Conservation (phyloP, 2,797 vertebrate species). For the Cheracebus regulus region DNA sequence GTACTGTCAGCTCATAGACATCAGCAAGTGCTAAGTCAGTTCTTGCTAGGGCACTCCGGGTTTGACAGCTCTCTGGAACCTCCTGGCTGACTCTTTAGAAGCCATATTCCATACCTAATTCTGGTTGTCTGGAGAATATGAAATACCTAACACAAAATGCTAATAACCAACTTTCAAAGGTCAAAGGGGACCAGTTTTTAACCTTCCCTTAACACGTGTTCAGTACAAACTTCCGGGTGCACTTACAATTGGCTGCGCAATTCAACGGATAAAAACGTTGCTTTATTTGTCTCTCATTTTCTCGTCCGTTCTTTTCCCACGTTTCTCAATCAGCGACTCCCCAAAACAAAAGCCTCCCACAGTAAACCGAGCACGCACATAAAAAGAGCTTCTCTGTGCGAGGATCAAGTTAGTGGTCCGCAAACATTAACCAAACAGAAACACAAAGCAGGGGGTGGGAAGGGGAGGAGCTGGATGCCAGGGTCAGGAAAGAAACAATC, state of each 20-base stretch:
- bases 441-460: slow-evolving; percentile 65
- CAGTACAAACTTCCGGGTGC: slow-evolving; percentile 90
- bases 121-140: neutral
- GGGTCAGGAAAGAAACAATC: slow-evolving; percentile 64
- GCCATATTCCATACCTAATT: neutral
- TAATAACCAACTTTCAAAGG: slow-evolving; percentile 62
- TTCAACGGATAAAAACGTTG: slow-evolving; percentile 74
- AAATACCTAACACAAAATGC: neutral
- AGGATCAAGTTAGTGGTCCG: slow-evolving; percentile 60
- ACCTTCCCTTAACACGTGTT: slow-evolving; percentile 91
- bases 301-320: slow-evolving; percentile 57
- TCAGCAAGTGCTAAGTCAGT: neutral
- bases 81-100: neutral
- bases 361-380: neutral
- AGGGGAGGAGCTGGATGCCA: slow-evolving; percentile 69
- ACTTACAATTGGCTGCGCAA: slow-evolving; percentile 82
- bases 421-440: slow-evolving; percentile 54
- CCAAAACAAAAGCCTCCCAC: slow-evolving; percentile 52
- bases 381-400: neutral
- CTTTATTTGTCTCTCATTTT: slow-evolving; percentile 52
- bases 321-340: slow-evolving; percentile 45
- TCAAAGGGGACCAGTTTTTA: slow-evolving; percentile 79
- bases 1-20: too few relatives aligned
- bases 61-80: slow-evolving; percentile 54
- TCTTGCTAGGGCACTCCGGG: fast-evolving